Base-by-base conservation (phyloP, 1,140 invertebrate genomes). In the Acromyrmex echinatior region DNA sequence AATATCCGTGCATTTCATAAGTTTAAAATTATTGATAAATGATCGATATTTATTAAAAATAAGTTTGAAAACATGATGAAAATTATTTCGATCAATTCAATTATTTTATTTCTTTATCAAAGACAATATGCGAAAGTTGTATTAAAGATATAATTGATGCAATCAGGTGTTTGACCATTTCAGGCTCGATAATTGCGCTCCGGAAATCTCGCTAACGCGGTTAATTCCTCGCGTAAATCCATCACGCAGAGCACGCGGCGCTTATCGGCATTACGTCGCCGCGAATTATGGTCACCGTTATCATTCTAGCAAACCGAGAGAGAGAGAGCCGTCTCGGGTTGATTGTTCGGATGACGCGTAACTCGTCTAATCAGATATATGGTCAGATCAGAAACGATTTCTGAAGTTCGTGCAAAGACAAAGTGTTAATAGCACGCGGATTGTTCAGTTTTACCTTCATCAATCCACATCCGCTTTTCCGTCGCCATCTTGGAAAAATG, bases 141-240 rank as follows among this genome's bases (percentile, higher is more conserved):
- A 35, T 68, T 60, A 76, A 84, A 84, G 70, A 63, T 56, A 63
- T 62, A 84, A 84, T 31, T 45, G 39, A 45, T 18, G 58, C 58
- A 62, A 74, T 84, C 70, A 84, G 80, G 56, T 84, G 70, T 84
- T 76, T 74, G 70, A 31, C 58, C 56, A 84, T 84, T 84, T 84
- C 56, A 14, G 18, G 80, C 80, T 84, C 56, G 80, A 84, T 84
- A 84, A 84, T 84, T 84, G 70, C 56, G 7, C 56, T 56, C 39
- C 39, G 56, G 80, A 84, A 84, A 84, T 84, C 80, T 84, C 70
- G 80, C 80, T 84, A 84, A 84, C 58, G 80, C 70, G 70, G 80
- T 84, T 84, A 84, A 84, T 84, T 74, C 56, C 80, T 74, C 39
- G 56, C 80, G 80, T 84, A 84, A 84, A 84, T 84, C 80, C 70